A percentile compares a stretch with the other conserved stretches of the same genome.
Evolutionary conservation across 2,113 vertebrate genomes (phyloP).

Genomic region (Lophius piscatorius): DNA sequence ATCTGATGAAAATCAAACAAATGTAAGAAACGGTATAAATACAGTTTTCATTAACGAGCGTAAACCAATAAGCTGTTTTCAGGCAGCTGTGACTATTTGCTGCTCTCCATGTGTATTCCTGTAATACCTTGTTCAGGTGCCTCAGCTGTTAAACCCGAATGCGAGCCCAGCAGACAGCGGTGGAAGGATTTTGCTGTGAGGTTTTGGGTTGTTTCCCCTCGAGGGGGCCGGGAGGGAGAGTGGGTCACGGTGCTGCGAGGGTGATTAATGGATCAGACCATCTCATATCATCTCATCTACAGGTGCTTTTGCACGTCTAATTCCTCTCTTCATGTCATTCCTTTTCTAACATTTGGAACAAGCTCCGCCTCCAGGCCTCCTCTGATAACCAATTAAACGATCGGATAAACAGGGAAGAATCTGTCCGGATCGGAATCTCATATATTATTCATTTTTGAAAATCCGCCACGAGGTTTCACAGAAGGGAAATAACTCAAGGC

Average conservation of each 20-base stretch:
- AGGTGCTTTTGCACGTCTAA: constrained; percentile 39
- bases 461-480: no score
- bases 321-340: constrained; percentile 31
- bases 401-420: constrained; percentile 14
- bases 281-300: constrained; percentile 34
- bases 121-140: constrained; percentile 13
- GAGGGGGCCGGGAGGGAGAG: neutral
- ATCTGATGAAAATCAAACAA: neutral
- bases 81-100: constrained; percentile 10
- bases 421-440: neutral
- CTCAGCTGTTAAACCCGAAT: constrained; percentile 11
- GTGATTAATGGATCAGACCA: constrained; percentile 46
- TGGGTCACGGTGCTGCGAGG: constrained; percentile 4
- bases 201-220: constrained; percentile 4
- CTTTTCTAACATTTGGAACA: constrained; percentile 31
- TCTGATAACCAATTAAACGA: constrained; percentile 50
- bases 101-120: neutral
- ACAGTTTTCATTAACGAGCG: neutral
- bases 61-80: constrained; percentile 1
- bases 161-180: constrained; percentile 7
- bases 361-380: constrained; percentile 39
- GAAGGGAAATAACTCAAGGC: no score
- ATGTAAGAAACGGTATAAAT: neutral
- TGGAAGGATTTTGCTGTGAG: constrained; percentile 6
- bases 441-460: constrained; percentile 21